phyloP scores from a whole-genome alignment of 2,888 invertebrate genomes.

The Shargacucullia verbasci region DNA sequence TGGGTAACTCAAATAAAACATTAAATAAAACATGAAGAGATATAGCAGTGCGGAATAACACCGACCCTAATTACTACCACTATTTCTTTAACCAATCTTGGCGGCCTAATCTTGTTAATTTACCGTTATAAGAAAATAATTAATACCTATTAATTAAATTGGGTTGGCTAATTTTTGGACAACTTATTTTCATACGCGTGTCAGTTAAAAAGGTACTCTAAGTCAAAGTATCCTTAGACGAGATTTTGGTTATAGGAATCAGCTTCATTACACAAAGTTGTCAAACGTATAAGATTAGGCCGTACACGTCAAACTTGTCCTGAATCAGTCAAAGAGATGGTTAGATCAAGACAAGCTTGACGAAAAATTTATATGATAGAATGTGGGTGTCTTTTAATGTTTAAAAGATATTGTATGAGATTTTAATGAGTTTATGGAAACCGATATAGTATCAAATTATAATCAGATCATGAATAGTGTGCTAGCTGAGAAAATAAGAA shows the following conservation, averaged over 20 bases:
- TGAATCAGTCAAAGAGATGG: constrained; percentile 35
- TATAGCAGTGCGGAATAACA: constrained; percentile 58
- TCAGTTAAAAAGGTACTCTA: too few relatives aligned
- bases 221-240: too few relatives aligned
- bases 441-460: constrained; percentile 30
- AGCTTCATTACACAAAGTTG: neutral
- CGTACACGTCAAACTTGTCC: constrained; percentile 10
- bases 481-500: constrained; percentile 49
- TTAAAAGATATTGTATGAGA: constrained; percentile 25
- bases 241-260: neutral
- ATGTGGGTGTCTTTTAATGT: constrained; percentile 21
- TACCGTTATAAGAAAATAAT: too few relatives aligned
- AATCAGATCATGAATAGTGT: constrained; percentile 38
- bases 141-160: too few relatives aligned
- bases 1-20: constrained; percentile 61
- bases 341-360: constrained; percentile 28
- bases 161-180: too few relatives aligned
- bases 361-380: constrained; percentile 3
- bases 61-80: constrained; percentile 18
- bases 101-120: constrained; percentile 17
- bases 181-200: too few relatives aligned
- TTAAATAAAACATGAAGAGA: constrained; percentile 31
- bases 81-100: constrained; percentile 14
- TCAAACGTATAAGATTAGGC: constrained; percentile 21
- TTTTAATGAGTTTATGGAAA: constrained; percentile 18